Conservation (phyloP, 2,888 invertebrate species). For the Tachina grossa region DNA sequence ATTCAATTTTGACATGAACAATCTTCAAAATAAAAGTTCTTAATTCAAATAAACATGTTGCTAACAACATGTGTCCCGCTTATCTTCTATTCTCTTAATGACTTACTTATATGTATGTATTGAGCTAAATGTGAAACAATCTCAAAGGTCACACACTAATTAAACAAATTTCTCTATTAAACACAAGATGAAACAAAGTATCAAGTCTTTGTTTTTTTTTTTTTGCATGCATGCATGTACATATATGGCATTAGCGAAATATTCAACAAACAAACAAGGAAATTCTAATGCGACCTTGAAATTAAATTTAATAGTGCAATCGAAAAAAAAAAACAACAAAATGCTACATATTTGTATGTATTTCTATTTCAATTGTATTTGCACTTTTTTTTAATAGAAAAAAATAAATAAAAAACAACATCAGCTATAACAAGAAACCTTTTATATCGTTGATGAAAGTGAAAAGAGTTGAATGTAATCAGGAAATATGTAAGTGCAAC, state of each 20-base stretch:
- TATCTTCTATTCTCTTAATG: not conserved
- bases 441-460: constrained; percentile 55
- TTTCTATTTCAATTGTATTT: constrained; percentile 43
- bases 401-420: constrained; percentile 2
- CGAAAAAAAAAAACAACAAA: constrained; percentile 8
- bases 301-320: constrained; percentile 49
- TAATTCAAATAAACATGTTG: constrained; percentile 11
- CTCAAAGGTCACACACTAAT: constrained; percentile 39
- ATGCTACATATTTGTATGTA: not conserved
- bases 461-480: constrained; percentile 59
- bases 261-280: constrained; percentile 58
- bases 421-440: not conserved
- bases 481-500: constrained; percentile 46
- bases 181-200: not conserved
- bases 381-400: constrained; percentile 4
- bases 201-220: constrained; percentile 5
- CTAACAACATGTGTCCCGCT: constrained; percentile 11
- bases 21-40: not conserved
- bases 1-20: not conserved
- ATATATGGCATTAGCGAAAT: constrained; percentile 9
- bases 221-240: too few species aligned
- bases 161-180: not conserved
- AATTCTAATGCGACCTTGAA: constrained; percentile 57
- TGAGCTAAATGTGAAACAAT: not conserved
- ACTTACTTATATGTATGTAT: not conserved